A percentile compares a stretch with the other conserved stretches of the same genome.
Evolutionary conservation across 2,888 invertebrate genomes (phyloP).

Genomic region (Polietes domitor): DNA sequence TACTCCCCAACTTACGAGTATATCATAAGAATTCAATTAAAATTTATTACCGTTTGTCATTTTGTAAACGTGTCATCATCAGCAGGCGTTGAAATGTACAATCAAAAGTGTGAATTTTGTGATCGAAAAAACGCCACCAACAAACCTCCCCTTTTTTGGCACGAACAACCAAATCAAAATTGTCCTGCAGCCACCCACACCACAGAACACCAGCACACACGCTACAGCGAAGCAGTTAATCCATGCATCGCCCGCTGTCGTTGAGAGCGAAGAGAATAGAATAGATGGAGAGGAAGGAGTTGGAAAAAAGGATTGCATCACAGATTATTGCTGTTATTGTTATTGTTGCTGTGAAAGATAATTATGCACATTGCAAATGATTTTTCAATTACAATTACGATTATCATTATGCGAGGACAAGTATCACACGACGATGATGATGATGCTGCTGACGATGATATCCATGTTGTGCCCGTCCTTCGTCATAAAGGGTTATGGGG

Average conservation of each 20-base stretch:
- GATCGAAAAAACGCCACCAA: slow-evolving; percentile 44
- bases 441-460: not conserved
- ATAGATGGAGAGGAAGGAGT: not conserved
- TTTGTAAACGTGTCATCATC: slow-evolving; percentile 72
- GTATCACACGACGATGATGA: slow-evolving; percentile 1
- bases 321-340: slow-evolving; percentile 77
- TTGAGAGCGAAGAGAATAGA: too few species aligned
- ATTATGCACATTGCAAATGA: slow-evolving; percentile 79
- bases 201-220: too few species aligned
- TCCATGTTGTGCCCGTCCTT: not conserved
- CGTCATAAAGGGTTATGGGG: not conserved
- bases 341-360: slow-evolving; percentile 74
- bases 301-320: slow-evolving; percentile 72
- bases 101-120: slow-evolving; percentile 75
- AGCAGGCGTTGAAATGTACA: slow-evolving; percentile 78
- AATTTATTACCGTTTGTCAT: slow-evolving; percentile 61
- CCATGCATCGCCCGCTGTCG: not conserved
- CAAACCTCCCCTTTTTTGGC: slow-evolving; percentile 33
- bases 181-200: not conserved
- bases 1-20: too few species aligned
- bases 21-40: slow-evolving; percentile 56
- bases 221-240: not conserved
- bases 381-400: slow-evolving; percentile 77
- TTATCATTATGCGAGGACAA: slow-evolving; percentile 73
- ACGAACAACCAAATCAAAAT: slow-evolving; percentile 15